Evolutionary conservation across 2,888 invertebrate species (phyloP).

Genomic region (Ectobius pallidus): DNA sequence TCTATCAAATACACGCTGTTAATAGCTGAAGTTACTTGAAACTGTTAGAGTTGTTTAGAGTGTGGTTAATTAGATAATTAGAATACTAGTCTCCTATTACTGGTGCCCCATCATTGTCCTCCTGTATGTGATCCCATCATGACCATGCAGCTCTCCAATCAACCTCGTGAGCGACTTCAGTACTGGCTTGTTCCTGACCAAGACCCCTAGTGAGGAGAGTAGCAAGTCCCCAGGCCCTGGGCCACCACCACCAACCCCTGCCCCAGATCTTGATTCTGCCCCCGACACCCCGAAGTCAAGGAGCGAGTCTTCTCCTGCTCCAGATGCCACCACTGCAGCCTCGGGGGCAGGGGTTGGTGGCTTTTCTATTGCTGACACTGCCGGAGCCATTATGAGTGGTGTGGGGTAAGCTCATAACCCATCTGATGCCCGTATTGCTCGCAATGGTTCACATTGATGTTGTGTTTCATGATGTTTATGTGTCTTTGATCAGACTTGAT

Average conservation of each 20-base stretch:
- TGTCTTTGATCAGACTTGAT: constrained; percentile 9
- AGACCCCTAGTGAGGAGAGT: constrained; percentile 90
- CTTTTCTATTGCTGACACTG: constrained; percentile 32
- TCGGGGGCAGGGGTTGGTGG: constrained; percentile 8
- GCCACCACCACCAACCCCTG: constrained; percentile 62
- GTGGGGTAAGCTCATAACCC: constrained; percentile 50
- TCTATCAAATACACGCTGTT: no score
- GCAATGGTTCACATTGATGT: constrained; percentile 4
- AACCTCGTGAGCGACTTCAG: constrained; percentile 92
- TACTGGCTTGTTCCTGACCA: constrained; percentile 90
- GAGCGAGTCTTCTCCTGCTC: neutral
- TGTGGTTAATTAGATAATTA: no score
- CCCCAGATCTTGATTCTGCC: constrained; percentile 45
- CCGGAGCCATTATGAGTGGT: constrained; percentile 47
- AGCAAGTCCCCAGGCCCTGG: constrained; percentile 41
- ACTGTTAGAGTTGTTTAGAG: no score
- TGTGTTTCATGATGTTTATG: neutral
- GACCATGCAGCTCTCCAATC: constrained; percentile 77
- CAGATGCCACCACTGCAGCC: neutral
- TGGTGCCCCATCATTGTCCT: constrained; percentile 12
- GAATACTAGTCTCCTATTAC: no score
- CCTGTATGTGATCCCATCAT: neutral
- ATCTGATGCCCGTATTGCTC: neutral
- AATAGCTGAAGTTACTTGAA: no score
- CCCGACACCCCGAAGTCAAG: neutral